Base-by-base conservation (phyloP, 2,797 vertebrate genomes). In the Galago senegalensis region DNA sequence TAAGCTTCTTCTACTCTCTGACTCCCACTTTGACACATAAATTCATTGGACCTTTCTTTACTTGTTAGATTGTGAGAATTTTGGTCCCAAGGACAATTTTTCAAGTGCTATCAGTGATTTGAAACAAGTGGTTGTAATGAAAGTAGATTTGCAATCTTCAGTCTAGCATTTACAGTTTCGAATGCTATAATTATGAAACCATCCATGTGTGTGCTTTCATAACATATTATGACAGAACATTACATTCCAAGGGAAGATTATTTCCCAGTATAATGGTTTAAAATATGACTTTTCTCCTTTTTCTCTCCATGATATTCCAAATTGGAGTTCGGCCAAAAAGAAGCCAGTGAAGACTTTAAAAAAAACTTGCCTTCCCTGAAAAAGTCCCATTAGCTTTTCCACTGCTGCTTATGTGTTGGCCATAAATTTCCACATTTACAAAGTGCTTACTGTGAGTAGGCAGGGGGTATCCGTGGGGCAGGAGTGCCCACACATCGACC, bases 131-230 rank as follows among this genome's bases (percentile, higher is more conserved):
- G 67, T 93, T 96, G 63, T 92, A 96, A 95, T 97, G 94, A 72
- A 93, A 94, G 91, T 80, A 69, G 87, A 96, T 94, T 92, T 96
- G 61, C n/a, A 89, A 31, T 93, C 95, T 97, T 94, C 69, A 83
- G 56, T 93, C 86, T 93, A 91, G 77, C 63, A 87, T 96, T 97
- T 97, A 77, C 13, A 61, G 81, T 87, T 91, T 85, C 92, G 91
- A 97, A 96, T 95, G 91, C 76, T 97, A 40, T 93, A 97, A 97
- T 97, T 97, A 97, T 81, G 81, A 96, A 96, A 88, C 86, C 77
- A 97, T 93, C 83, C 89, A 82, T 72, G 88, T 95, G 86, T 91
- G 31, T 92, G 92, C 91, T 97, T 97, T 96, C n/a, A 87, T 95
- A 97, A 95, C 81, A 86, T 87, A 95, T 96, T 97, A 88, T 93